Evolutionary conservation across 2,113 vertebrate species (phyloP).

Genomic region (Arothron firmamentum): DNA sequence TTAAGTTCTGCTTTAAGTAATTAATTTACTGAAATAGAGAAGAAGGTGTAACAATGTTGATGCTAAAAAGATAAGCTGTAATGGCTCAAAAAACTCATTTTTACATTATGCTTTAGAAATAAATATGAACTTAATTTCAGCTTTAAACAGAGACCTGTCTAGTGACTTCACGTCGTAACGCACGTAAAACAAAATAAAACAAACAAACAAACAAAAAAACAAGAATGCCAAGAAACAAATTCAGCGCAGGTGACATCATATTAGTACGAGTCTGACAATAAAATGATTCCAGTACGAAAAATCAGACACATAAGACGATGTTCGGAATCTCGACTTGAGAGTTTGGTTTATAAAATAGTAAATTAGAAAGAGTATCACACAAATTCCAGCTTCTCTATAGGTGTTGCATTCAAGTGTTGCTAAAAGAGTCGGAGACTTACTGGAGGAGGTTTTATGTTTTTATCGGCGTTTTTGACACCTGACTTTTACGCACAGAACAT

Average conservation of each 20-base stretch:
- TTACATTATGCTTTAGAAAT: not conserved
- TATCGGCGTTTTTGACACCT: not conserved
- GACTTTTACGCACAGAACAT: not conserved
- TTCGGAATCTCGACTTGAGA: not conserved
- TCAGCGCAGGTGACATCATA: no score
- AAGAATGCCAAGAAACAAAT: no score
- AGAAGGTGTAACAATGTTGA: no score
- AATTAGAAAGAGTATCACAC: constrained; percentile 33
- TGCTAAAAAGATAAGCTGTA: not conserved
- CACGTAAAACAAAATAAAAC: no score
- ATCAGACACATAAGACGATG: not conserved
- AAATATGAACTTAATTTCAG: not conserved
- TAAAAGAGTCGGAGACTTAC: not conserved
- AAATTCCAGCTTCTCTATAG: constrained; percentile 31
- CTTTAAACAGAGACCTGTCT: not conserved
- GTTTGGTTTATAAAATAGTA: constrained; percentile 67
- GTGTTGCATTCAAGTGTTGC: constrained; percentile 27
- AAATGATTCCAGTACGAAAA: not conserved
- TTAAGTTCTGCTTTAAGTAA: no score
- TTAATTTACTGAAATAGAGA: no score
- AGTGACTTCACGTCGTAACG: no score
- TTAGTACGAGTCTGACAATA: no score
- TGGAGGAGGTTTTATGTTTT: not conserved
- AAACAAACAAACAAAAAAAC: no score
- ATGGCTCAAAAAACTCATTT: not conserved